Conservation (phyloP, 2,113 vertebrate genomes). For the Zosterops lateralis region DNA sequence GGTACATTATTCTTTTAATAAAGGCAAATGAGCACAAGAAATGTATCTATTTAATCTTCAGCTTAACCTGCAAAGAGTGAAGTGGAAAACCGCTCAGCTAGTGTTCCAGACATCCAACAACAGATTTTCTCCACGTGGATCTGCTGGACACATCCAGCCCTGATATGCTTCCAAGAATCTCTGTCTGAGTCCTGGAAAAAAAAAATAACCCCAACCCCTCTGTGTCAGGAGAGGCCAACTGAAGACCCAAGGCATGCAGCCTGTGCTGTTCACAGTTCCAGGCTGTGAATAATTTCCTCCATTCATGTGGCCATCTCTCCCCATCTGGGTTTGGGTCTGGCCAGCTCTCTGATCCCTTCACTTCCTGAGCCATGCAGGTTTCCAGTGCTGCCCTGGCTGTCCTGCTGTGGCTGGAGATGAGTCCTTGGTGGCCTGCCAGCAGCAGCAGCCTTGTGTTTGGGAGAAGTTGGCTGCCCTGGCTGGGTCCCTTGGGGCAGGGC, state of each 20-base stretch:
- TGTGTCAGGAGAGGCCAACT: background rate
- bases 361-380: background rate
- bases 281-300: constrained; percentile 34
- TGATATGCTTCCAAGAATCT: constrained; percentile 22
- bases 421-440: background rate
- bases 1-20: background rate
- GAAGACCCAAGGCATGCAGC: background rate
- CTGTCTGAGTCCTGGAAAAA: background rate
- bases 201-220: background rate
- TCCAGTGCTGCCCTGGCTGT: background rate
- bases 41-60: background rate
- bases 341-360: background rate
- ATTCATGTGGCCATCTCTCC: fast-evolving
- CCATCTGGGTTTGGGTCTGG: background rate
- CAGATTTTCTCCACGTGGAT: background rate
- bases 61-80: background rate
- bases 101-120: background rate
- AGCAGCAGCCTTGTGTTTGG: background rate
- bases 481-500: background rate
- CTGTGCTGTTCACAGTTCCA: constrained; percentile 17
- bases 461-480: fast-evolving
- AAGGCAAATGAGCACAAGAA: background rate
- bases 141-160: background rate
- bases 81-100: background rate
- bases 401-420: background rate